phyloP scores from a whole-genome alignment of 2,888 invertebrate species.

The Celastrina argiolus region DNA sequence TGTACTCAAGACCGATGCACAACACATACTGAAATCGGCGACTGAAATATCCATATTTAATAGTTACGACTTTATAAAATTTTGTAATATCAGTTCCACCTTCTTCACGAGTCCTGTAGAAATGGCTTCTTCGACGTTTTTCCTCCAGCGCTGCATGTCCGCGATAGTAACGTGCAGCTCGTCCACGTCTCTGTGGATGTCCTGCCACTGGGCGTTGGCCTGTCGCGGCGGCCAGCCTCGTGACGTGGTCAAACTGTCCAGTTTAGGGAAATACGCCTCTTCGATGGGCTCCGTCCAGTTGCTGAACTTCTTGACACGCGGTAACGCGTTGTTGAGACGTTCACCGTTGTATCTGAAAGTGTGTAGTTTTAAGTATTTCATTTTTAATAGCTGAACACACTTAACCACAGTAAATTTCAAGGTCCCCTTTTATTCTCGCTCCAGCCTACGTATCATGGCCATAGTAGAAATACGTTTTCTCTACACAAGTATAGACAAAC shows the following conservation, averaged over 20 bases:
- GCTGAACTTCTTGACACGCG: conserved; percentile 80
- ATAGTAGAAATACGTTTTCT: no score
- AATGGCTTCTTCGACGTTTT: conserved; percentile 85
- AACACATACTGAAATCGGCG: no score
- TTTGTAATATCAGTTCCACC: conserved; percentile 47
- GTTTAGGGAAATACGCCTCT: conserved; percentile 90
- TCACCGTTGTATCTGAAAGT: conserved; percentile 83
- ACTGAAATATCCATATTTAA: not conserved
- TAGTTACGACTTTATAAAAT: no score
- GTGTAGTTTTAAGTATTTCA: not conserved
- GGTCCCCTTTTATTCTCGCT: no score
- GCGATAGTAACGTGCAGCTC: conserved; percentile 78
- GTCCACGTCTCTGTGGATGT: conserved; percentile 82
- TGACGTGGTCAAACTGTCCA: conserved; percentile 83
- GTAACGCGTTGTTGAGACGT: conserved; percentile 83
- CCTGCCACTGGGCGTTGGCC: conserved; percentile 76
- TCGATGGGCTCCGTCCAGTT: conserved; percentile 83
- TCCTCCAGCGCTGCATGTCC: conserved; percentile 85
- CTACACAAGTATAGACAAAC: no score
- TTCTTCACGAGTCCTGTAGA: conserved; percentile 80
- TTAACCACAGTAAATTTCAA: no score
- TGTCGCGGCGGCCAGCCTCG: conserved; percentile 86
- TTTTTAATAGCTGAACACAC: no score
- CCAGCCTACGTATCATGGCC: no score
- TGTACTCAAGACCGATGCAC: no score